Conservation (phyloP, 2,888 invertebrate species). For the Drosophila falleni region DNA sequence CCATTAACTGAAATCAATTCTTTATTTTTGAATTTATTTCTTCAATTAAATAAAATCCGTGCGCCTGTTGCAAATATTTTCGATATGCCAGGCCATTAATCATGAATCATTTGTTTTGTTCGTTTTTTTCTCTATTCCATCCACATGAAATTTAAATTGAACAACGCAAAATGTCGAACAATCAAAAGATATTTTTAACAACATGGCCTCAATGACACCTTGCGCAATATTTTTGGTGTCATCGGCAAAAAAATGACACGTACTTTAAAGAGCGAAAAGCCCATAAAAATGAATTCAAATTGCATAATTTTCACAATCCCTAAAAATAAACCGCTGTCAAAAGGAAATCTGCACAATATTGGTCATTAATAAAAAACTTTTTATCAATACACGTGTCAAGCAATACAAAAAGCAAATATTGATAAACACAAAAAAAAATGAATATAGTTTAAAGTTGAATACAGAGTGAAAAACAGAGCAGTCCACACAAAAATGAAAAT, state of each 20-base stretch:
- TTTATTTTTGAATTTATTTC: slow-evolving; percentile 35
- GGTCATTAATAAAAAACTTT: slow-evolving; percentile 75
- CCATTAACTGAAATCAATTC: slow-evolving; percentile 61
- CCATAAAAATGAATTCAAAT: slow-evolving; percentile 56
- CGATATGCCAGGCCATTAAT: slow-evolving; percentile 61
- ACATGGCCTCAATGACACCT: slow-evolving; percentile 38
- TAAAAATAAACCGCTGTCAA: slow-evolving; percentile 66
- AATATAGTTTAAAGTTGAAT: slow-evolving; percentile 45
- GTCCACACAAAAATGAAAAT: slow-evolving; percentile 40
- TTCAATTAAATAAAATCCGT: slow-evolving; percentile 69
- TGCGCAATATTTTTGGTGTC: slow-evolving; percentile 27
- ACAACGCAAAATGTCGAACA: slow-evolving; percentile 50
- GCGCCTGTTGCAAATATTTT: slow-evolving; percentile 34
- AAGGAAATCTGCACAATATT: slow-evolving; percentile 74
- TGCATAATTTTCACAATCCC: slow-evolving; percentile 33
- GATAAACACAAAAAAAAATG: slow-evolving; percentile 59
- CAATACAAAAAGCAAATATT: slow-evolving; percentile 70
- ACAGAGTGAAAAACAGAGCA: slow-evolving; percentile 25
- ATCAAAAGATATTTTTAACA: slow-evolving; percentile 44
- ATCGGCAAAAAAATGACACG: slow-evolving; percentile 23
- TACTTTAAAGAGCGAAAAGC: slow-evolving; percentile 49
- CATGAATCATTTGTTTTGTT: slow-evolving; percentile 40
- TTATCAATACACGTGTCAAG: slow-evolving; percentile 38
- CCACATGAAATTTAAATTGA: slow-evolving; percentile 55
- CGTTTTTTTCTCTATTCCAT: slow-evolving; percentile 21